Evolutionary conservation across 2,888 invertebrate genomes (phyloP).

Genomic region (Molanna angustata): DNA sequence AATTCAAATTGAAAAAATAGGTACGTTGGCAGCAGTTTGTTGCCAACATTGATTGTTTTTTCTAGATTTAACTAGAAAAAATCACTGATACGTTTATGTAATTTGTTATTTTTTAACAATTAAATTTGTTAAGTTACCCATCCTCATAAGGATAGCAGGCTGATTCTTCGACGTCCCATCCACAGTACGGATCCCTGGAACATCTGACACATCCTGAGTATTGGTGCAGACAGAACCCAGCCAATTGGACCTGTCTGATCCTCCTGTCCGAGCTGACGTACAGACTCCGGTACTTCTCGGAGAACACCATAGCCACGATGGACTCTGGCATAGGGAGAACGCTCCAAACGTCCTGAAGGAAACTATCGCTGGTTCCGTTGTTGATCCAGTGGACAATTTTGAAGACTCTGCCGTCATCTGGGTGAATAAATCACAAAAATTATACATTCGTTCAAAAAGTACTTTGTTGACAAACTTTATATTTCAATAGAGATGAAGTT

Average conservation of each 20-base stretch:
- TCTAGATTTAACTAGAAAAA: too few species aligned
- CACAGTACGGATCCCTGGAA: slow-evolving; percentile 84
- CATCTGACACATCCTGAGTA: slow-evolving; percentile 81
- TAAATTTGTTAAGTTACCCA: slow-evolving; percentile 50
- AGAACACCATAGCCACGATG: slow-evolving; percentile 74
- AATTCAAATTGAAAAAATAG: too few species aligned
- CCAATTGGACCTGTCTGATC: slow-evolving; percentile 74
- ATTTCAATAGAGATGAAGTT: too few species aligned
- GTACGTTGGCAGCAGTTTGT: too few species aligned
- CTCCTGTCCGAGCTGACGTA: slow-evolving; percentile 77
- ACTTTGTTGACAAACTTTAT: too few species aligned
- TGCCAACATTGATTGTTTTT: too few species aligned
- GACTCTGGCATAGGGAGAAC: slow-evolving; percentile 69
- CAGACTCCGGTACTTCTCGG: slow-evolving; percentile 71
- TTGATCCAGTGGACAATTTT: slow-evolving; percentile 78
- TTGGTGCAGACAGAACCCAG: slow-evolving; percentile 73
- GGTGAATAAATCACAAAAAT: slow-evolving; percentile 7
- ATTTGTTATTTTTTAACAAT: too few species aligned
- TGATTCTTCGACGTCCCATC: slow-evolving; percentile 79
- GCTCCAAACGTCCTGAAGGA: slow-evolving; percentile 75
- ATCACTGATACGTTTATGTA: too few species aligned
- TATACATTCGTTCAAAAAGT: neutral
- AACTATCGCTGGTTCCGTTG: slow-evolving; percentile 59
- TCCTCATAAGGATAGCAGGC: slow-evolving; percentile 73
- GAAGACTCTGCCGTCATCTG: slow-evolving; percentile 74